A percentile compares a stretch with the other conserved stretches of the same genome.
Evolutionary conservation across 1,140 invertebrate genomes (phyloP).

Genomic region (Megalopta genalis): DNA sequence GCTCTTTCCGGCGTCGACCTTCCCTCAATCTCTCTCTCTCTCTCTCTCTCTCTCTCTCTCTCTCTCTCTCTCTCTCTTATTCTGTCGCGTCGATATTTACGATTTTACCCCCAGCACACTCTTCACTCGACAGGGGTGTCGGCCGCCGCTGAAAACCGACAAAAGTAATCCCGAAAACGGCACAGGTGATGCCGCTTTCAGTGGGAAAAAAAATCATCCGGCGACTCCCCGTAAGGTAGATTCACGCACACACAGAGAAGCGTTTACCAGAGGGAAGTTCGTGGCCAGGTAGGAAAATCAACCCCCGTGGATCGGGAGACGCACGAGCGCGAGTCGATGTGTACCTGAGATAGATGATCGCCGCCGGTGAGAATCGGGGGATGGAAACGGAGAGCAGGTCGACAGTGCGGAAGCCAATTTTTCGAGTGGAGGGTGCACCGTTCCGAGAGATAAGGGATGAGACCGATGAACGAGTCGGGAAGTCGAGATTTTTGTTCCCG

Average conservation of each 20-base stretch:
- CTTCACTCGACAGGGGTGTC: slow-evolving; percentile 60
- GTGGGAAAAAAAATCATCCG: slow-evolving; percentile 61
- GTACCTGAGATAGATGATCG: slow-evolving; percentile 58
- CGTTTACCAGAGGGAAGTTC: not conserved
- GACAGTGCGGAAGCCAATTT: slow-evolving; percentile 56
- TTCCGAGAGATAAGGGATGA: slow-evolving; percentile 31
- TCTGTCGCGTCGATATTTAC: slow-evolving; percentile 17
- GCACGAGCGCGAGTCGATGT: slow-evolving; percentile 6
- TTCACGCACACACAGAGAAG: not conserved
- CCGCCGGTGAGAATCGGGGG: not conserved
- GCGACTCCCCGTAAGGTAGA: slow-evolving; percentile 23
- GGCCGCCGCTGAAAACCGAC: slow-evolving; percentile 67
- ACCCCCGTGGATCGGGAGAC: slow-evolving; percentile 36
- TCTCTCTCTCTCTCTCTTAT: not conserved
- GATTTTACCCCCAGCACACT: slow-evolving; percentile 29
- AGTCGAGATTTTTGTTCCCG: slow-evolving; percentile 37
- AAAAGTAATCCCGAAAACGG: slow-evolving; percentile 77
- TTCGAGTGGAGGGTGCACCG: slow-evolving; percentile 55
- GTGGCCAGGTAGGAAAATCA: slow-evolving; percentile 50
- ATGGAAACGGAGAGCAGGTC: slow-evolving; percentile 26
- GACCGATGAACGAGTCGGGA: slow-evolving; percentile 41
- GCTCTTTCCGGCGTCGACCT: slow-evolving; percentile 15
- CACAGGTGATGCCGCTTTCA: slow-evolving; percentile 76
- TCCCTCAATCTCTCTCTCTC: slow-evolving; percentile 58
- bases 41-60: too few species aligned